These are phyloP conservation scores for Porphyrio hochstetteri DNA, from an alignment of 2,113 vertebrate genomes.

Conservation along the genomic window DNA sequence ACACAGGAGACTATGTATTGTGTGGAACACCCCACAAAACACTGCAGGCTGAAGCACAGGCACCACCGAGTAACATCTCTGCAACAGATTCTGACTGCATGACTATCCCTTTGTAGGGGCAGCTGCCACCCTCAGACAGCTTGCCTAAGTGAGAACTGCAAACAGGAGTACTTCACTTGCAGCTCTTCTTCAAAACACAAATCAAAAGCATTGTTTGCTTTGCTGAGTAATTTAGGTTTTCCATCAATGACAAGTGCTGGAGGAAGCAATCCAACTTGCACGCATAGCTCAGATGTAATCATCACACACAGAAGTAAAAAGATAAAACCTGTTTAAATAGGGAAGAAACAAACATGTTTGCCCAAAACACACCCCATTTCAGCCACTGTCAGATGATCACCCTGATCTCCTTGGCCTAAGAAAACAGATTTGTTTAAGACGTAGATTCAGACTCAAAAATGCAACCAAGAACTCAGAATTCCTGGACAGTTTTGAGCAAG, in stretches of 20 bases:
- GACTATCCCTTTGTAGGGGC: neutral
- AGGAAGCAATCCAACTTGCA: neutral
- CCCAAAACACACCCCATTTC: neutral
- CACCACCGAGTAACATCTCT: neutral
- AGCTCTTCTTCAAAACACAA: neutral
- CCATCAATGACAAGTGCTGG: neutral
- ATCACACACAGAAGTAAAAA: neutral
- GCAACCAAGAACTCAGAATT: neutral
- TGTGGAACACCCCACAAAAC: neutral
- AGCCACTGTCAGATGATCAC: neutral
- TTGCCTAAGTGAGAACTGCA: neutral
- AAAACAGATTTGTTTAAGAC: neutral
- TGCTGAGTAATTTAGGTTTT: neutral
- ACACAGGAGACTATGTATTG: rapidly evolving
- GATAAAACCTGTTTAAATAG: neutral
- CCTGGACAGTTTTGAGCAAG: neutral
- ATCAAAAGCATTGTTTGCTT: neutral
- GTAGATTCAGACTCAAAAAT: neutral
- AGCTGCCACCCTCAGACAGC: neutral
- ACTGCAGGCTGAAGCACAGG: neutral
- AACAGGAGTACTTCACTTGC: neutral
- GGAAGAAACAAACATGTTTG: neutral
- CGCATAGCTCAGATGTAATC: neutral
- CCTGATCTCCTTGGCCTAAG: neutral
- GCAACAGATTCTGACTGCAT: neutral